Conservation (phyloP, 2,797 vertebrate genomes). For the Adrianichthys oophorus region DNA sequence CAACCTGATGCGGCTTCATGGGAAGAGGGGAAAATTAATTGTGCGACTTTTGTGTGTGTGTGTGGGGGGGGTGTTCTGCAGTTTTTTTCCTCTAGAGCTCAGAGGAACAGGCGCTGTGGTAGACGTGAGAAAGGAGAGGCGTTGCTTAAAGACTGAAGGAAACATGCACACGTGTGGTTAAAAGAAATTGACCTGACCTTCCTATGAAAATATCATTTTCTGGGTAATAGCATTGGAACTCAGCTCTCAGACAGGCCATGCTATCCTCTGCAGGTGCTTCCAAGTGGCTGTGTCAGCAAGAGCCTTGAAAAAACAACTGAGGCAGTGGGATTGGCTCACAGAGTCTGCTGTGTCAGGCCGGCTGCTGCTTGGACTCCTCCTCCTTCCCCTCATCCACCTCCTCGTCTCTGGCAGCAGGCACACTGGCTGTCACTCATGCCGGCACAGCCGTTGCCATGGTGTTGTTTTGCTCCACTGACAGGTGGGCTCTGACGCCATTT, state of each 20-base stretch:
- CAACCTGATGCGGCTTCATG: no score
- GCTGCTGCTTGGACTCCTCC: slow-evolving; percentile 41
- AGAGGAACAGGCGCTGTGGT: not conserved
- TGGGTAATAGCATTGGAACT: slow-evolving; percentile 24
- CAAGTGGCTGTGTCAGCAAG: slow-evolving; percentile 64
- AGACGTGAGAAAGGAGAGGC: slow-evolving; percentile 1
- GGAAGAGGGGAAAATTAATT: no score
- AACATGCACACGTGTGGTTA: not conserved
- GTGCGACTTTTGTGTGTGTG: no score
- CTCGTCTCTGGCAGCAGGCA: slow-evolving; percentile 32
- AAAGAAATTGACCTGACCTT: slow-evolving; percentile 37
- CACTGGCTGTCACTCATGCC: slow-evolving; percentile 69
- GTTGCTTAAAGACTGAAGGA: not conserved
- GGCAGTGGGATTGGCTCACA: slow-evolving; percentile 49
- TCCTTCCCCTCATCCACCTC: not conserved
- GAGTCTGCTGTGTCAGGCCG: slow-evolving; percentile 61
- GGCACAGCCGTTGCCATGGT: slow-evolving; percentile 72
- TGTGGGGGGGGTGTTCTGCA: no score
- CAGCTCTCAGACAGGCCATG: slow-evolving; percentile 29
- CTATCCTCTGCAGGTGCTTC: slow-evolving; percentile 61
- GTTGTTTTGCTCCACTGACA: slow-evolving; percentile 75
- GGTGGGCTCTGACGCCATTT: slow-evolving; percentile 72
- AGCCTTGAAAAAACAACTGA: slow-evolving; percentile 52
- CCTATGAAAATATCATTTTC: slow-evolving; percentile 47
- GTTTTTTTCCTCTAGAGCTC: not conserved